Evolutionary conservation across 2,797 vertebrate species (phyloP), one percentile per base, ranked within the genome.

Genomic region (Nasua narica): DNA sequence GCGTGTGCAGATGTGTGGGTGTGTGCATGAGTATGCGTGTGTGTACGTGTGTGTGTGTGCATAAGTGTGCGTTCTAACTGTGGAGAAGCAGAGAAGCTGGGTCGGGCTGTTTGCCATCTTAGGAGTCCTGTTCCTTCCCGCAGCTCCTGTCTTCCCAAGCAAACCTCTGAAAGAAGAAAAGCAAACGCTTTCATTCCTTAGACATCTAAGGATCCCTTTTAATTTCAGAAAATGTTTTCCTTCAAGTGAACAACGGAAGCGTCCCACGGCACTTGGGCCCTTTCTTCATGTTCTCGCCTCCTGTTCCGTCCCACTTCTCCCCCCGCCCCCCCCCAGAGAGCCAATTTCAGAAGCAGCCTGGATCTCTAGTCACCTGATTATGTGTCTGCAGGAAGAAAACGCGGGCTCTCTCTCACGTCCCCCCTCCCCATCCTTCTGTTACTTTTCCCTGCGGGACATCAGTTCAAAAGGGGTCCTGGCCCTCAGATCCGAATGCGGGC

Each of bases 121-220:
- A 23, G 3, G 19, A 56, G 11, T 15, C 65, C 70, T n/a, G 19
- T 43, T n/a, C 60, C 29, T 25, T 84, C 81, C 77, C 7, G 65
- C 18, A 13, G 10, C 48, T 83, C 11, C 4, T 16, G 8, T 50
- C 88, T 87, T 86, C 82, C 72, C 67, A 67, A 92, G 78, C 40
- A 15, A 25, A 72, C 8, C 9, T 52, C 27, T 5, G 25, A 56
- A 58, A 35, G 56, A 81, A 35, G 83, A 40, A 60, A 32, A 72
- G 60, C 40, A 58, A 77, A 14, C 0, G 0, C 87, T 91, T 91
- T 90, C 35, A 54, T 93, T 81, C 52, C 46, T 43, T 25, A 19
- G 69, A 78, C 60, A 76, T 83, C 96, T 69, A 10, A 91, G 52
- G n/a, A 25, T 83, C 35, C 56, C 35, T 91, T 95, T 86, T 74